Evolutionary conservation across 2,888 invertebrate genomes (phyloP).

Genomic region (Synergus umbraculus): DNA sequence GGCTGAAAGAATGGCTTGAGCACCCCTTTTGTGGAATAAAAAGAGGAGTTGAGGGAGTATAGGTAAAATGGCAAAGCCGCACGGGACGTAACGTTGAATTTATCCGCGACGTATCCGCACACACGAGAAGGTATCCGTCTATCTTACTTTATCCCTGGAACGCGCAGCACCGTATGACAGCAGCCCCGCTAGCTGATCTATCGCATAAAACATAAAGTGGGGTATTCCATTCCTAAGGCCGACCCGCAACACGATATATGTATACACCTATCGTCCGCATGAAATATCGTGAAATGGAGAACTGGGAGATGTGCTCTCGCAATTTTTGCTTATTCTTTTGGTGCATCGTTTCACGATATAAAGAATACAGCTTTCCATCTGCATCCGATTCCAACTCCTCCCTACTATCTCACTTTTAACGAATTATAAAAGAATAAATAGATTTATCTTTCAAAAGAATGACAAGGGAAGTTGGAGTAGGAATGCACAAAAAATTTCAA

Average conservation of each 20-base stretch:
- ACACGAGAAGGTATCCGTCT: slow-evolving; percentile 73
- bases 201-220: slow-evolving; percentile 77
- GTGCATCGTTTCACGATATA: neutral
- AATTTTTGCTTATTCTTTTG: slow-evolving; percentile 33
- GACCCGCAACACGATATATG: slow-evolving; percentile 55
- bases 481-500: too few relatives aligned
- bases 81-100: slow-evolving; percentile 74
- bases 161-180: slow-evolving; percentile 74
- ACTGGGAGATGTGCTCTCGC: slow-evolving; percentile 57
- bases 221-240: slow-evolving; percentile 76
- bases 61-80: slow-evolving; percentile 72
- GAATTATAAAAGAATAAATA: neutral
- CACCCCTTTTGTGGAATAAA: slow-evolving; percentile 49
- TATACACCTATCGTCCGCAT: slow-evolving; percentile 59
- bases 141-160: slow-evolving; percentile 76
- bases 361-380: neutral
- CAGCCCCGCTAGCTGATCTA: slow-evolving; percentile 74
- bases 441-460: neutral
- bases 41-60: slow-evolving; percentile 55
- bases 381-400: neutral
- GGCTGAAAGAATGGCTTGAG: slow-evolving; percentile 47
- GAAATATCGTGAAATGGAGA: slow-evolving; percentile 72
- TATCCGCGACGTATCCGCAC: slow-evolving; percentile 72
- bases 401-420: neutral
- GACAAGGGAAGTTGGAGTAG: too few relatives aligned